phyloP scores from a whole-genome alignment of 2,888 invertebrate genomes.

The Pardosa pseudoannulata region DNA sequence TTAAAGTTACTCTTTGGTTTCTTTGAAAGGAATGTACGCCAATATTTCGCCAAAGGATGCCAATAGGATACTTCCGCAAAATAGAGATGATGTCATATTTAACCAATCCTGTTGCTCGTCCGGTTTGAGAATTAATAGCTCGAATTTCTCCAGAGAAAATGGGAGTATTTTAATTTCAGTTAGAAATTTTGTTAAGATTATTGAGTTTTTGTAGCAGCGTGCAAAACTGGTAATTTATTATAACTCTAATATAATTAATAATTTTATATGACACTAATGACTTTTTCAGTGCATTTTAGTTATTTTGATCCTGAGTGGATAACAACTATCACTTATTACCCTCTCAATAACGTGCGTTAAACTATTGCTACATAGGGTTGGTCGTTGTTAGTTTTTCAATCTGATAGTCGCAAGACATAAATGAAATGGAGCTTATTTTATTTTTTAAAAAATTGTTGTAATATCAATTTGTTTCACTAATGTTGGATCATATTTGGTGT shows the following conservation, averaged over 20 bases:
- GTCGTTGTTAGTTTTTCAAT: background rate
- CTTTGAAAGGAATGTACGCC: background rate
- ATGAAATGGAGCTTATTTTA: too few relatives aligned
- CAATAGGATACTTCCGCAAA: background rate
- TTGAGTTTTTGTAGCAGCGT: background rate
- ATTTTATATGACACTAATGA: too few relatives aligned
- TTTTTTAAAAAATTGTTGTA: too few relatives aligned
- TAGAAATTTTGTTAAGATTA: background rate
- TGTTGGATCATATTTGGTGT: background rate
- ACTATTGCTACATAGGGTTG: background rate
- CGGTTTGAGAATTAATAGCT: slow-evolving; percentile 15
- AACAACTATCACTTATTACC: background rate
- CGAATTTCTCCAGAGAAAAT: background rate
- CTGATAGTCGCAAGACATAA: too few relatives aligned
- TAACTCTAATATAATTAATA: background rate
- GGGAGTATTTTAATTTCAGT: slow-evolving; percentile 4
- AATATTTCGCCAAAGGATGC: background rate
- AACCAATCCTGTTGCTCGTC: background rate
- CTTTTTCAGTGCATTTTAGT: background rate
- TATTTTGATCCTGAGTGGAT: background rate
- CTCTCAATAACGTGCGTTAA: background rate
- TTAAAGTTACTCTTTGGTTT: too few relatives aligned
- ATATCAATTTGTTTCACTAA: background rate
- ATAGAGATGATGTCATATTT: background rate
- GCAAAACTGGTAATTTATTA: background rate